A percentile compares a stretch with the other conserved stretches of the same genome.
phyloP scores from a whole-genome alignment of 2,888 invertebrate species.

The Eudasyphora cyanicolor region DNA sequence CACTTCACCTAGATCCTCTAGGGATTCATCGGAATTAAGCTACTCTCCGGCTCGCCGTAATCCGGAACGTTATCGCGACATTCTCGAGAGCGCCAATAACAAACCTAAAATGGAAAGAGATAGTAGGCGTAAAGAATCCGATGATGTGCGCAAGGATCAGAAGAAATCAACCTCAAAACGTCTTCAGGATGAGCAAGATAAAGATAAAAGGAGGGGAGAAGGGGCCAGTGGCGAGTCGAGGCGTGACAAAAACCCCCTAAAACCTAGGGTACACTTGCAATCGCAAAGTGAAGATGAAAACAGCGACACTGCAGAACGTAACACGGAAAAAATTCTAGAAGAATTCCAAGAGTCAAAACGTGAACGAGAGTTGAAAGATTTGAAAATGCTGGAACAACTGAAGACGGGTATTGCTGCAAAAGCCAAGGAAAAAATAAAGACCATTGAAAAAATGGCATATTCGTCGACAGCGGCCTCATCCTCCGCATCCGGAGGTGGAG shows the following conservation, averaged over 20 bases:
- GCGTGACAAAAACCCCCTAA: slow-evolving; percentile 64
- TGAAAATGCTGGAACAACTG: slow-evolving; percentile 84
- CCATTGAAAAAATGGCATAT: slow-evolving; percentile 81
- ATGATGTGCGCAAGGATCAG: slow-evolving; percentile 12
- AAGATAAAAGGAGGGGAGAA: slow-evolving; percentile 60
- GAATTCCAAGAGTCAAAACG: slow-evolving; percentile 82
- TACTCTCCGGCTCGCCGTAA: slow-evolving; percentile 86
- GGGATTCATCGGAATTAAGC: slow-evolving; percentile 82
- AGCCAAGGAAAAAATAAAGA: slow-evolving; percentile 84
- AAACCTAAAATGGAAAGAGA: slow-evolving; percentile 80
- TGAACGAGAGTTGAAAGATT: slow-evolving; percentile 84
- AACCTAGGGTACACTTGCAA: slow-evolving; percentile 83
- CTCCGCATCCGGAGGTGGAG: slow-evolving; percentile 40
- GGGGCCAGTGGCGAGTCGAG: too few species aligned
- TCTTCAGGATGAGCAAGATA: slow-evolving; percentile 68
- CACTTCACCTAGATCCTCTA: slow-evolving; percentile 70
- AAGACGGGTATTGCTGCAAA: slow-evolving; percentile 86
- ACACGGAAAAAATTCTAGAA: slow-evolving; percentile 80
- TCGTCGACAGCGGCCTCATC: slow-evolving; percentile 45
- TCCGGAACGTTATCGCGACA: slow-evolving; percentile 86
- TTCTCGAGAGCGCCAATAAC: slow-evolving; percentile 80
- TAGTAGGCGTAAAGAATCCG: slow-evolving; percentile 41
- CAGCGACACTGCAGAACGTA: slow-evolving; percentile 80
- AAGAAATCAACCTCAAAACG: slow-evolving; percentile 25
- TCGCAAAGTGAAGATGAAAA: slow-evolving; percentile 84